A percentile compares a stretch with the other conserved stretches of the same genome.
phyloP scores from a whole-genome alignment of 2,113 vertebrate genomes.

The Cryptotis parvus region DNA sequence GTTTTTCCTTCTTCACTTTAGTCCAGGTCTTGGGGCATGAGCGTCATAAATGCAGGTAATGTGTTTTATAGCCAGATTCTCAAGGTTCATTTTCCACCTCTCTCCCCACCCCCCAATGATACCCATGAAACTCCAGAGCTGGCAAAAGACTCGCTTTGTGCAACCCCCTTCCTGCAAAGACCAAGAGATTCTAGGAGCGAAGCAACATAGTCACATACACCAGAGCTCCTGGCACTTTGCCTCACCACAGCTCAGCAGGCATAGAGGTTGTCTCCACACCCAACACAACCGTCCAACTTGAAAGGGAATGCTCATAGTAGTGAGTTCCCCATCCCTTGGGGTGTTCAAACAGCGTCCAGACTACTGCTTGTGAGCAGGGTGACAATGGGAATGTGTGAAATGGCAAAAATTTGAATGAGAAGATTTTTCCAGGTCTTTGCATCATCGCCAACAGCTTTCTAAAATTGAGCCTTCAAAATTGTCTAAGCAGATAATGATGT shows the following conservation, averaged over 20 bases:
- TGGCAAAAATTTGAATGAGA: background rate
- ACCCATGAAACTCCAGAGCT: slow-evolving; percentile 68
- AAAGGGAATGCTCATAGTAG: background rate
- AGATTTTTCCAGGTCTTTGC: background rate
- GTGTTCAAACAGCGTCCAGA: background rate
- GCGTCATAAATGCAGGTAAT: slow-evolving; percentile 88
- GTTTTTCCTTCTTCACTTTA: slow-evolving; percentile 89
- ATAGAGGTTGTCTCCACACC: background rate
- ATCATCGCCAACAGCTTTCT: background rate
- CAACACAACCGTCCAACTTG: background rate
- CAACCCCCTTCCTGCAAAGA: background rate
- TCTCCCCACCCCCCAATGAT: slow-evolving; percentile 77
- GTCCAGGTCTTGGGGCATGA: slow-evolving; percentile 87
- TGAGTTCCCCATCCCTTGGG: background rate
- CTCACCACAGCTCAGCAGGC: background rate
- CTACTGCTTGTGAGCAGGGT: background rate
- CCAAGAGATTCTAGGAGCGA: background rate
- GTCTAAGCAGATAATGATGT: background rate
- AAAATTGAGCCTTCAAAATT: background rate
- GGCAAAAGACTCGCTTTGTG: background rate
- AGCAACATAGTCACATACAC: background rate
- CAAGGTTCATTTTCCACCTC: slow-evolving; percentile 80
- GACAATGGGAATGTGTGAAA: background rate
- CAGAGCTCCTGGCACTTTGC: background rate
- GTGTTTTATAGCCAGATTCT: slow-evolving; percentile 88